Evolutionary conservation across 2,797 vertebrate species (phyloP), one percentile per base, ranked within the genome.

Genomic region (Poeciliopsis gracilis): DNA sequence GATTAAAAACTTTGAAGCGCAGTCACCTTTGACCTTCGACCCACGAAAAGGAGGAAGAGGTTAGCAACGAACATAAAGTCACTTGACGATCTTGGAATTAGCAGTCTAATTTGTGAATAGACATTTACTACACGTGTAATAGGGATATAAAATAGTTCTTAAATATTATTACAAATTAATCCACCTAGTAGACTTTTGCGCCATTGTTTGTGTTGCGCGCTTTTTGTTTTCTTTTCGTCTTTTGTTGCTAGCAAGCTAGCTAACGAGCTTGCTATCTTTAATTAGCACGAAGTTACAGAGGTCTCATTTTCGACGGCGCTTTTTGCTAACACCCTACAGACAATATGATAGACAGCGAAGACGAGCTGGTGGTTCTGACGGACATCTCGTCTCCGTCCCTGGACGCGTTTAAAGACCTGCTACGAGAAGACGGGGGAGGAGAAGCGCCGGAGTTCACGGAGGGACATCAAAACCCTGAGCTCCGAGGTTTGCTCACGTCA

Each of bases 271-370:
- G 23, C 10, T 13, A 3, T 43, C 36, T 2, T 69, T 43, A n/a
- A 15, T 43, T 69, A 69, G 38, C 66, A 12, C 23, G 36, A 67
- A 41, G 36, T 41, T 5, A 6, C 30, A n/a, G 23, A 69, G 41
- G 8, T 43, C 28, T n/a, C 15, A 20, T 45, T 77, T 53, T 49
- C 20, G 9, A 67, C 43, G n/a, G 45, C 25, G 13, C 0, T 5
- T 15, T 33, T 75, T 25, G 23, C 18, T 6, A 23, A 67, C 36
- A 11, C 36, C 36, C 53, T 20, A 67, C 28, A 66, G 41, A 77
- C 4, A 77, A 0, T 4, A 88, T 90, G 88, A 28, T 47, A 2
- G 77, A 82, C 8, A 0, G 1, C n/a, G 72, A 84, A 66, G 84
- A 38, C 45, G 30, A 83, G 12, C 20, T 76, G 16, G 76, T 79